Evolutionary conservation across 2,888 invertebrate species (phyloP).

Genomic region (Aplocera efformata): DNA sequence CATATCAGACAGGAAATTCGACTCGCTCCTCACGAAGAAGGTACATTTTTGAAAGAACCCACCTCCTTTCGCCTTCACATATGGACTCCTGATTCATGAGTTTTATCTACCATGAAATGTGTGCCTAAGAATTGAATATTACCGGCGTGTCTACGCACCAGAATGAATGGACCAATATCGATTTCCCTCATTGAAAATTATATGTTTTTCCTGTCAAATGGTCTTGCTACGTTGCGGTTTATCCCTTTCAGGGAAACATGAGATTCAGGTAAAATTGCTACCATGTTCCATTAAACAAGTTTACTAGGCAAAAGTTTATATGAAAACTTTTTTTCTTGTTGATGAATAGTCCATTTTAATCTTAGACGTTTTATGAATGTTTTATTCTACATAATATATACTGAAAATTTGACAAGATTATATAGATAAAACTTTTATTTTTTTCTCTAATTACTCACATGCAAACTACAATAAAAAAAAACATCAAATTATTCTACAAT

Average conservation of each 20-base stretch:
- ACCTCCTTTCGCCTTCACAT: slow-evolving; percentile 67
- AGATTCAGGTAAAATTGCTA: slow-evolving; percentile 4
- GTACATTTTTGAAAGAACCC: slow-evolving; percentile 69
- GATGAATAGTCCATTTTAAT: no score
- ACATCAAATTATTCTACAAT: no score
- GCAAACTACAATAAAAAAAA: no score
- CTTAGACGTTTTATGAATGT: no score
- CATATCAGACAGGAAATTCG: slow-evolving; percentile 78
- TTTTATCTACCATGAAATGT: slow-evolving; percentile 77
- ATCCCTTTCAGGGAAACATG: slow-evolving; percentile 3
- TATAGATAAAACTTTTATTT: no score
- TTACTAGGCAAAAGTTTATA: no score
- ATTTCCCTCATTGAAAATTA: slow-evolving; percentile 27
- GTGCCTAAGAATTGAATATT: slow-evolving; percentile 70
- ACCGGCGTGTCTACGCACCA: slow-evolving; percentile 50
- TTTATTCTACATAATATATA: no score
- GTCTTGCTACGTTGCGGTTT: slow-evolving; percentile 8
- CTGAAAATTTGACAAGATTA: no score
- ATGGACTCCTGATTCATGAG: slow-evolving; percentile 77
- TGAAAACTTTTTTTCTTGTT: no score
- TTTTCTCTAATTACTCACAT: no score
- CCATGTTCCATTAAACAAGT: background rate
- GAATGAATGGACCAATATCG: slow-evolving; percentile 56
- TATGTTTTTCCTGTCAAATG: slow-evolving; percentile 14
- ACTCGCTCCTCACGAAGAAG: slow-evolving; percentile 53